Conservation (phyloP, 2,888 invertebrate species). For the Syrista parreyssii region DNA sequence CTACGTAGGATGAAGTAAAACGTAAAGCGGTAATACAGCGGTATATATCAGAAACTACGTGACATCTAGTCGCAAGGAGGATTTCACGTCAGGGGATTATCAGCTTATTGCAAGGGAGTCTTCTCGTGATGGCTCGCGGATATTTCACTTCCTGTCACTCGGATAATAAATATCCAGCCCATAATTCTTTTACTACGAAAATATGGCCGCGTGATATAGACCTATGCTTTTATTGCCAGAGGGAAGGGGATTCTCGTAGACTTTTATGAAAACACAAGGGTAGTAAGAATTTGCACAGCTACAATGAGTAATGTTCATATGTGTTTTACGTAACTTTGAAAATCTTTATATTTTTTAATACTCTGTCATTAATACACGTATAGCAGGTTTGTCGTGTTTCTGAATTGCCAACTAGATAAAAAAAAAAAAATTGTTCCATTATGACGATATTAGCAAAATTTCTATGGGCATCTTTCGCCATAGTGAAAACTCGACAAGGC, state of each 20-base stretch:
- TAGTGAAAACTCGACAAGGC: background rate
- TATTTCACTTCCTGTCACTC: conserved; percentile 29
- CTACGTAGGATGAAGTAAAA: conserved; percentile 7
- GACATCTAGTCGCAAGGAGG: conserved; percentile 34
- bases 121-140: conserved; percentile 26
- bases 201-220: background rate
- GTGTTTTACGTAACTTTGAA: background rate
- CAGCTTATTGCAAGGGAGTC: conserved; percentile 36
- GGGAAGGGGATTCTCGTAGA: too few species aligned
- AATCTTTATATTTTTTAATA: background rate
- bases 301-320: background rate
- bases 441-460: background rate
- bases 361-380: background rate
- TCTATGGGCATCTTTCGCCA: background rate
- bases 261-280: background rate
- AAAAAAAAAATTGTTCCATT: too few species aligned
- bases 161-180: background rate
- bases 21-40: conserved; percentile 31
- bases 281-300: background rate
- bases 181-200: conserved; percentile 1
- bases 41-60: conserved; percentile 36
- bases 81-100: conserved; percentile 40
- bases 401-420: too few species aligned
- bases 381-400: too few species aligned
- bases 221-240: too few species aligned